phyloP scores from a whole-genome alignment of 2,888 invertebrate genomes.

The Aspidiotus destructor region DNA sequence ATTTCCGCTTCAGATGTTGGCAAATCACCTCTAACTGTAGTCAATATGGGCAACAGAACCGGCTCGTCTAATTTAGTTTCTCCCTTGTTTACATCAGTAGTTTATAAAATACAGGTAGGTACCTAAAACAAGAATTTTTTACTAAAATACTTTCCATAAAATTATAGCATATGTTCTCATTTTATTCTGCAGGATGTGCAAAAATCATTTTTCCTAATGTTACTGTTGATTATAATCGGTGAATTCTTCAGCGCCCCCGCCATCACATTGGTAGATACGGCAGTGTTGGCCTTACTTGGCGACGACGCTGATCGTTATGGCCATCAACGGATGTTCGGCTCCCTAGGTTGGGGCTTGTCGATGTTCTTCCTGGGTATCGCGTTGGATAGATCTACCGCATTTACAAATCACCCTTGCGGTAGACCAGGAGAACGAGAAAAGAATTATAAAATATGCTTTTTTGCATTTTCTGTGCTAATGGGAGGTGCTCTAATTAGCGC shows the following conservation, averaged over 20 bases:
- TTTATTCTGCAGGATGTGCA: slow-evolving; percentile 66
- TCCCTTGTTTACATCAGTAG: slow-evolving; percentile 21
- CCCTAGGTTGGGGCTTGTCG: slow-evolving; percentile 93
- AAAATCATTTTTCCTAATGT: slow-evolving; percentile 87
- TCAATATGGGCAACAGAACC: slow-evolving; percentile 5
- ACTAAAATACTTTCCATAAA: background rate
- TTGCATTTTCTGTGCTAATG: slow-evolving; percentile 92
- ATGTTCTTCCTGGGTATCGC: slow-evolving; percentile 98
- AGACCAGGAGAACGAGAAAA: slow-evolving; percentile 77
- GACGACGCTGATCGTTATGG: slow-evolving; percentile 85
- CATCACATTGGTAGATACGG: slow-evolving; percentile 86
- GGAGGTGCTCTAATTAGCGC: slow-evolving; percentile 86
- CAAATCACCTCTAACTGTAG: slow-evolving; percentile 24
- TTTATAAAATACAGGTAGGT: slow-evolving; percentile 27
- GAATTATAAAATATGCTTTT: slow-evolving; percentile 97
- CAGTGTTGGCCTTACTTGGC: slow-evolving; percentile 77
- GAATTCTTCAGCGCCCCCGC: slow-evolving; percentile 97
- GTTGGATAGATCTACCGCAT: slow-evolving; percentile 91
- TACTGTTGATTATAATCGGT: slow-evolving; percentile 86
- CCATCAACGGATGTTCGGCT: slow-evolving; percentile 95
- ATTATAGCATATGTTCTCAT: background rate
- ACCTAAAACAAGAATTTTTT: background rate
- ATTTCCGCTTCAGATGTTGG: slow-evolving; percentile 15
- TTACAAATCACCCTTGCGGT: slow-evolving; percentile 84
- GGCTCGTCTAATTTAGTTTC: slow-evolving; percentile 18